Conservation (phyloP, 64 coral and sea anemone species). For the Montipora foliosa region DNA sequence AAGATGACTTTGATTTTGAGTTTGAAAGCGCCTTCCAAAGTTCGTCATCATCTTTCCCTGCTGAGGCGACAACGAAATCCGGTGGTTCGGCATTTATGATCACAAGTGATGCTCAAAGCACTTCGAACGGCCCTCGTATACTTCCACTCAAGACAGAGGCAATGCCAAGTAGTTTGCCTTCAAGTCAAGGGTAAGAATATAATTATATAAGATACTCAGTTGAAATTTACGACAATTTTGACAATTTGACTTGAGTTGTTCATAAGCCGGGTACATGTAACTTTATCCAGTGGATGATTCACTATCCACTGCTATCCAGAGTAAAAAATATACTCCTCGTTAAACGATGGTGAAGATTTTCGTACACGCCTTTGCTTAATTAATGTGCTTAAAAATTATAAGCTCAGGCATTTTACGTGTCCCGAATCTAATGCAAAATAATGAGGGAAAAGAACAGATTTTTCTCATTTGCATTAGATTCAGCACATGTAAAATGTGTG, state of each 20-base stretch:
- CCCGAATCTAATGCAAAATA: no score
- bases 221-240: neutral
- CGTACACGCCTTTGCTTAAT: no score
- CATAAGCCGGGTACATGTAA: no score
- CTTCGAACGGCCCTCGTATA: neutral
- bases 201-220: neutral
- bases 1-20: slow-evolving; percentile 31
- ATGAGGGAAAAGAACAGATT: no score
- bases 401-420: no score
- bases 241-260: no score
- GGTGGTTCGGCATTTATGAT: neutral
- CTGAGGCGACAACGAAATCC: neutral
- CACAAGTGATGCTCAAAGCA: neutral
- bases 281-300: no score
- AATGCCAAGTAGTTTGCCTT: slow-evolving; percentile 37
- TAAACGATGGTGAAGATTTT: neutral
- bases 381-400: no score
- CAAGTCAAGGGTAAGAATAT: slow-evolving; percentile 45
- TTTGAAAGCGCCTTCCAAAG: slow-evolving; percentile 49
- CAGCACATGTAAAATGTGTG: no score
- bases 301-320: no score
- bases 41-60: neutral
- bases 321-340: no score
- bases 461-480: no score
- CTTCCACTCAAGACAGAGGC: slow-evolving; percentile 53